Base-by-base conservation (phyloP, 2,797 vertebrate species). In the Tinamus major region DNA sequence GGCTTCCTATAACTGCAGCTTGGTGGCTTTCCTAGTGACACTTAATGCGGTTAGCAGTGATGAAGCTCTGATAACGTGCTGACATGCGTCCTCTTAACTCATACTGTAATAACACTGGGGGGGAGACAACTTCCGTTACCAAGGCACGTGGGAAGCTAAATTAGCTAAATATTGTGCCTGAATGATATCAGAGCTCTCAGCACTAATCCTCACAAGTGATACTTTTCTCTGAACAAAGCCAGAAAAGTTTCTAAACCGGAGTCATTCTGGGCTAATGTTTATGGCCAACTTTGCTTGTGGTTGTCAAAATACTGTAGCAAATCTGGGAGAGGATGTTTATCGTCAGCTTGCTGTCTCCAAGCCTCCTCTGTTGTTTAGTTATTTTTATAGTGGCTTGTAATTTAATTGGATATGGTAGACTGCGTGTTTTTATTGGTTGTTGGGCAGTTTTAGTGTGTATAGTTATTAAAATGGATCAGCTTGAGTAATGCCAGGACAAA, bases 51-150 rank as follows among this genome's bases (percentile, higher is more conserved):
- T n/a, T 75, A 75, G 41, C 42, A 16, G 23, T 4, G 4, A 23
- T 59, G 42, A 23, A 80, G 61, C n/a, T 75, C 69, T 35, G 78
- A 81, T 84, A 59, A 68, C 46, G 53, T 42, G 76, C 53, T 93
- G 89, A 41, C n/a, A 10, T 6, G 27, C 49, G 53, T 72, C 71
- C 59, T 89, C 35, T 71, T 71, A 35, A 15, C 49, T 88, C 7
- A 0, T 35, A 11, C 37, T 62, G 13, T 26, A 6, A 37, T 14
- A 42, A 35, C 16, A 1, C n/a, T 39, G 44, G 14, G 46, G 35
- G 18, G 21, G 27, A 39, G 59, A 21, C 24, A 46, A 0, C 42
- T 76, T 83, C 79, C 0, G 0, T 39, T 41, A 39, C 1, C 24
- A 10, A 68, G 59, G 35, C 74, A 24, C 0, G 0, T 35, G 39